These are phyloP conservation scores for Elachura formosa DNA, from an alignment of 2,113 vertebrate genomes.

Conservation along the genomic window DNA sequence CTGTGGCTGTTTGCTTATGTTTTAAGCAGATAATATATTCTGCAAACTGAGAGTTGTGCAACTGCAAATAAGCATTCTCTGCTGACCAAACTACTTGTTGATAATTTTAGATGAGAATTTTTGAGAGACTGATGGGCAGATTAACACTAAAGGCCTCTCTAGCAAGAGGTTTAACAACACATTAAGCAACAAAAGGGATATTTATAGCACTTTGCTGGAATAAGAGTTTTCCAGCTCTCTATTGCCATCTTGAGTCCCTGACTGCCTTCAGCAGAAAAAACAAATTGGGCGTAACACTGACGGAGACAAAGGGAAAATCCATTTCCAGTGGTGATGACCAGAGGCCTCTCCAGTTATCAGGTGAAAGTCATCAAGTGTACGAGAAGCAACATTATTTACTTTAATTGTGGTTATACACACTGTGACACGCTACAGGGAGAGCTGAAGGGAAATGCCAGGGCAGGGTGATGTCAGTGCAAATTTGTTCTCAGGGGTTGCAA, in stretches of 20 bases:
- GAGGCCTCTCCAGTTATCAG: neutral
- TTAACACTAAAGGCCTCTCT: conserved; percentile 28
- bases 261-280: neutral
- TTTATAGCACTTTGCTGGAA: conserved; percentile 1
- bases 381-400: neutral
- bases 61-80: conserved; percentile 22
- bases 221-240: conserved; percentile 19
- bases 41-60: neutral
- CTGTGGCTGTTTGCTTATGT: neutral
- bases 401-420: neutral
- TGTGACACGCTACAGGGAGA: neutral
- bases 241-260: conserved; percentile 62
- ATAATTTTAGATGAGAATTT: conserved; percentile 51
- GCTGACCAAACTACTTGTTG: conserved; percentile 43
- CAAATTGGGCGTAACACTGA: neutral
- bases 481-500: neutral
- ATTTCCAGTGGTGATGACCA: neutral
- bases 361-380: neutral
- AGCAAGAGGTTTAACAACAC: conserved; percentile 42
- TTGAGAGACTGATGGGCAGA: conserved; percentile 41
- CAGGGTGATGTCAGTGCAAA: neutral
- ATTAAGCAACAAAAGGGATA: conserved; percentile 39
- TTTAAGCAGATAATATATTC: conserved; percentile 16
- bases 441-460: neutral
- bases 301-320: neutral